Conservation (phyloP, 2,888 invertebrate species). For the Netelia inedita region DNA sequence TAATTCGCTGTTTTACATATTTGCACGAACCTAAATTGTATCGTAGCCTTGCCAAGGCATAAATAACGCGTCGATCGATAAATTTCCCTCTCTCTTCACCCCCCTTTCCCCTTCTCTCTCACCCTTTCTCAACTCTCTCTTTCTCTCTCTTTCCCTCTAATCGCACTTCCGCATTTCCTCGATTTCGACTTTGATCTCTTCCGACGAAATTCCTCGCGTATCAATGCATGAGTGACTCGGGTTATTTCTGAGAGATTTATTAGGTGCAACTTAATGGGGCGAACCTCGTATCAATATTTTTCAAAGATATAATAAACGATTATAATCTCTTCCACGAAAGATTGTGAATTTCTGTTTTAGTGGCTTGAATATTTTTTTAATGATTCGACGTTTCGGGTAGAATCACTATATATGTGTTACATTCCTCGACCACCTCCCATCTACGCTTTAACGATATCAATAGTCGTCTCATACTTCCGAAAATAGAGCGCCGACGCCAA, state of each 20-base stretch:
- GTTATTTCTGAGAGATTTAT: conserved; percentile 15
- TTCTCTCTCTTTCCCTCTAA: neutral
- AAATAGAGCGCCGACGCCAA: too few species aligned
- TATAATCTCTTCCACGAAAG: neutral
- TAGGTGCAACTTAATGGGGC: neutral
- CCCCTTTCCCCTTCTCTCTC: too few species aligned
- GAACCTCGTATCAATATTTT: neutral
- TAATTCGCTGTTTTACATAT: too few species aligned
- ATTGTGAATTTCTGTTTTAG: neutral
- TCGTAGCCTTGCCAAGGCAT: too few species aligned
- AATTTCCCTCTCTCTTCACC: too few species aligned
- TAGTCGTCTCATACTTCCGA: too few species aligned
- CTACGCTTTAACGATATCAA: neutral
- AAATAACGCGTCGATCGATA: too few species aligned
- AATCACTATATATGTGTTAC: neutral
- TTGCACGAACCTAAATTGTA: too few species aligned
- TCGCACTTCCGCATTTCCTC: conserved; percentile 12
- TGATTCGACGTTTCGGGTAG: conserved; percentile 42
- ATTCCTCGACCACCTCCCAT: neutral
- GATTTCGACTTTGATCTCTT: conserved; percentile 27
- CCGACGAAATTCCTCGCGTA: conserved; percentile 43
- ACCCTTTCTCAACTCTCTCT: neutral
- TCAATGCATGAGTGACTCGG: conserved; percentile 21
- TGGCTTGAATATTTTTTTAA: conserved; percentile 49
- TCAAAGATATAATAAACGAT: too few species aligned